Conservation (phyloP, 1,140 invertebrate species). For the Pseudomyrmex sp. region DNA sequence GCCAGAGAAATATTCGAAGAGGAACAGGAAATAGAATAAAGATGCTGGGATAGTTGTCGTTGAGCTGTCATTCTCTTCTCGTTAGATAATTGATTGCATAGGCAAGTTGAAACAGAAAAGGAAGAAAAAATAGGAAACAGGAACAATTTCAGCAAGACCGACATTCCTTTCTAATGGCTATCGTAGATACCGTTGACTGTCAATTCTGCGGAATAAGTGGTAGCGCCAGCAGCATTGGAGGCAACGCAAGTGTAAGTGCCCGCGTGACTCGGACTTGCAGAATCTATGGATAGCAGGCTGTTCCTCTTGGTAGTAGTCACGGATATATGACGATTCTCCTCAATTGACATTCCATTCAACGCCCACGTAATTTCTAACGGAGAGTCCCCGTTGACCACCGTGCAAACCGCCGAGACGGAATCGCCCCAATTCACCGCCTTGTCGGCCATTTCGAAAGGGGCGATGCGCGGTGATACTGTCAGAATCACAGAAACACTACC, state of each 20-base stretch:
- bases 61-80: not conserved
- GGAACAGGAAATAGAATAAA: slow-evolving; percentile 1
- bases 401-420: slow-evolving; percentile 86
- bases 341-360: slow-evolving; percentile 82
- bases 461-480: slow-evolving; percentile 84
- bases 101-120: not conserved
- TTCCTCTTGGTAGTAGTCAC: slow-evolving; percentile 85
- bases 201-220: slow-evolving; percentile 88
- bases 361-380: slow-evolving; percentile 89
- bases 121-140: not conserved
- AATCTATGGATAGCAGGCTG: slow-evolving; percentile 86
- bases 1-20: slow-evolving; percentile 21
- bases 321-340: slow-evolving; percentile 75
- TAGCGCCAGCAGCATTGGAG: slow-evolving; percentile 90
- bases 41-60: not conserved
- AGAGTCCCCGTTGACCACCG: slow-evolving; percentile 88
- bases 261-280: slow-evolving; percentile 86
- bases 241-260: slow-evolving; percentile 90
- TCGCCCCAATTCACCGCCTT: slow-evolving; percentile 85
- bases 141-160: slow-evolving; percentile 22
- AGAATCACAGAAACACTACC: slow-evolving; percentile 54
- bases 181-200: slow-evolving; percentile 89
- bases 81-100: not conserved
- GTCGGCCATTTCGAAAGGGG: slow-evolving; percentile 85
- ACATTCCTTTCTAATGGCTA: slow-evolving; percentile 16